These are phyloP conservation scores for Xylocopa sonorina DNA, from an alignment of 1,140 invertebrate species.

Conservation along the genomic window DNA sequence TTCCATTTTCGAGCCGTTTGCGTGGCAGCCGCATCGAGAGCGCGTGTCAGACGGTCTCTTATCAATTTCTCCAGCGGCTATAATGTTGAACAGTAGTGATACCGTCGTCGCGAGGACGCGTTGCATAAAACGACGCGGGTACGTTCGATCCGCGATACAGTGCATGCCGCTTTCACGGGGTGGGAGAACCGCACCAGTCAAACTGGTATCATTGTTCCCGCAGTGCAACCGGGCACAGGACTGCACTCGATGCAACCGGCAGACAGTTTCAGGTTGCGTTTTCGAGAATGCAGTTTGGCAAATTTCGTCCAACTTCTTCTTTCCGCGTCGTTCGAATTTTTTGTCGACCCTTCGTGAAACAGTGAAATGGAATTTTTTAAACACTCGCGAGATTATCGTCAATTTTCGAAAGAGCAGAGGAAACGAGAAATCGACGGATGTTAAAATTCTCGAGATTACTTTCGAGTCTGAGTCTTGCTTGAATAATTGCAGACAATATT, in stretches of 20 bases:
- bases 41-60: not conserved
- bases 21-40: not conserved
- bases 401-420: no score
- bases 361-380: no score
- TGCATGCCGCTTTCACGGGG: constrained; percentile 30
- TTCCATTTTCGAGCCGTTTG: constrained; percentile 4
- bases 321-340: no score
- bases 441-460: no score
- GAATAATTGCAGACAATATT: no score
- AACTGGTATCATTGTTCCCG: constrained; percentile 73
- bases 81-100: not conserved
- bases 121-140: constrained; percentile 10
- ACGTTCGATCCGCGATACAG: constrained; percentile 37
- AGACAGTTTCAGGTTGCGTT: constrained; percentile 10
- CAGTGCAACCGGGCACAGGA: constrained; percentile 27
- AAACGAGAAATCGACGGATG: no score
- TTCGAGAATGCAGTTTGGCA: not conserved
- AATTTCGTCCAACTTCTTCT: no score
- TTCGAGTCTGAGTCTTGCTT: no score
- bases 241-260: constrained; percentile 17
- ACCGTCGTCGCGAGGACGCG: not conserved
- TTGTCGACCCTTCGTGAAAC: no score
- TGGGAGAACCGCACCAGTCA: constrained; percentile 70
- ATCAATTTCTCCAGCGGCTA: not conserved
- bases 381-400: no score